Evolutionary conservation across 1,140 invertebrate genomes (phyloP).

Genomic region (Lordiphosa stackelbergi): DNA sequence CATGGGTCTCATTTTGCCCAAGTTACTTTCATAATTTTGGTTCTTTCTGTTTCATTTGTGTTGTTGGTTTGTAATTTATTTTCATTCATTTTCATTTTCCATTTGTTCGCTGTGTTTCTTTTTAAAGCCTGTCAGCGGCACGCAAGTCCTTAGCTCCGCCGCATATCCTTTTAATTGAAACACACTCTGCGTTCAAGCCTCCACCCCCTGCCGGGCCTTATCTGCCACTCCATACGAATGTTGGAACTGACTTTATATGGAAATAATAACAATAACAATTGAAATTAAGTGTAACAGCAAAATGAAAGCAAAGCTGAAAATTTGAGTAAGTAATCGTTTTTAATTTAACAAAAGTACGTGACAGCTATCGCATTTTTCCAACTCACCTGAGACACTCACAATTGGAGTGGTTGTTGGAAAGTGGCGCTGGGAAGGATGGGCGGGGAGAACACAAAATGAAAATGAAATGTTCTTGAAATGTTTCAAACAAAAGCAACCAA

Average conservation of each 20-base stretch:
- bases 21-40: conserved; percentile 14
- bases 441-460: conserved; percentile 10
- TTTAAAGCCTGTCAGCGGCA: conserved; percentile 58
- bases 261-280: conserved; percentile 73
- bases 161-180: conserved; percentile 73
- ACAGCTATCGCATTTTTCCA: conserved; percentile 39
- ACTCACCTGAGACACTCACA: conserved; percentile 3
- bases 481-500: conserved; percentile 1
- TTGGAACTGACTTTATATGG: conserved; percentile 53
- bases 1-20: too few species aligned
- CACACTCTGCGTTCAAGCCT: conserved; percentile 20
- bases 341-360: conserved; percentile 70
- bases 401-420: conserved; percentile 15
- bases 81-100: conserved; percentile 13
- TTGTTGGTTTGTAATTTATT: conserved; percentile 22
- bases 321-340: conserved; percentile 65
- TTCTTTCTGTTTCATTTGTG: conserved; percentile 21
- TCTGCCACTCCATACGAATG: conserved; percentile 3
- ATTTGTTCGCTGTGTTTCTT: conserved; percentile 20
- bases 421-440: too few species aligned
- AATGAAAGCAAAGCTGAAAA: conserved; percentile 37
- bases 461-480: conserved; percentile 31
- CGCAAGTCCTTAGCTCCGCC: conserved; percentile 39
- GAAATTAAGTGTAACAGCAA: conserved; percentile 65
- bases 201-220: not conserved